These are phyloP conservation scores for Penaeus indicus DNA, from an alignment of 1,140 invertebrate species.

Conservation along the genomic window DNA sequence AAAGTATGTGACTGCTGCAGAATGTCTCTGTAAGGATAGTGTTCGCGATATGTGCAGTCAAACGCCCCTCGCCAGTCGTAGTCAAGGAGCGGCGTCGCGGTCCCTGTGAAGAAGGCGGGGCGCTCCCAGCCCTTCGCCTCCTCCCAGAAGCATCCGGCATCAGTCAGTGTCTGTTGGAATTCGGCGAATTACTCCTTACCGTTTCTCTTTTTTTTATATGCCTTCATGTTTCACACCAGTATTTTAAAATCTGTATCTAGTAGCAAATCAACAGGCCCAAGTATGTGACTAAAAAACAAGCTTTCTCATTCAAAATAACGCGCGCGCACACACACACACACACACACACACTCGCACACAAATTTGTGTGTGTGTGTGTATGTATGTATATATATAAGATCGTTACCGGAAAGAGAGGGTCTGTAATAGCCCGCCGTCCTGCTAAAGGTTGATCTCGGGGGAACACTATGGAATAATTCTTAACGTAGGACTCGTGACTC, in stretches of 20 bases:
- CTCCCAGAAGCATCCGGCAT: slow-evolving; percentile 85
- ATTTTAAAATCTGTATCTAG: no score
- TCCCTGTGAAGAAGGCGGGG: slow-evolving; percentile 79
- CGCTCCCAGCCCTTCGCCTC: slow-evolving; percentile 88
- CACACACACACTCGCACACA: no score
- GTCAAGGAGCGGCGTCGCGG: slow-evolving; percentile 70
- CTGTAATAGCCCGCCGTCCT: slow-evolving; percentile 76
- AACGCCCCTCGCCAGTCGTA: slow-evolving; percentile 89
- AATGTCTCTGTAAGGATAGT: slow-evolving; percentile 78
- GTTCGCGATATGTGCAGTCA: slow-evolving; percentile 76
- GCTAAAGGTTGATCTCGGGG: slow-evolving; percentile 87
- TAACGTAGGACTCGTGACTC: slow-evolving; percentile 87
- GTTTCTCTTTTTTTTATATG: no score
- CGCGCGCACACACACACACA: no score
- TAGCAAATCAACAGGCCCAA: no score
- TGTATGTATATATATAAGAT: no score
- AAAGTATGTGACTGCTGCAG: slow-evolving; percentile 83
- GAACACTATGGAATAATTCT: slow-evolving; percentile 87
- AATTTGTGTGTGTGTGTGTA: no score
- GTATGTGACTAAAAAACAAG: no score
- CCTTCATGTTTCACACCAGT: no score
- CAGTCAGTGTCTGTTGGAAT: slow-evolving; percentile 74
- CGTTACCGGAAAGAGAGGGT: neutral
- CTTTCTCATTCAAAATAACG: no score
- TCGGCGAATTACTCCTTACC: no score